Base-by-base conservation (phyloP, 2,113 vertebrate genomes). In the Rhodinocichla rosea region DNA sequence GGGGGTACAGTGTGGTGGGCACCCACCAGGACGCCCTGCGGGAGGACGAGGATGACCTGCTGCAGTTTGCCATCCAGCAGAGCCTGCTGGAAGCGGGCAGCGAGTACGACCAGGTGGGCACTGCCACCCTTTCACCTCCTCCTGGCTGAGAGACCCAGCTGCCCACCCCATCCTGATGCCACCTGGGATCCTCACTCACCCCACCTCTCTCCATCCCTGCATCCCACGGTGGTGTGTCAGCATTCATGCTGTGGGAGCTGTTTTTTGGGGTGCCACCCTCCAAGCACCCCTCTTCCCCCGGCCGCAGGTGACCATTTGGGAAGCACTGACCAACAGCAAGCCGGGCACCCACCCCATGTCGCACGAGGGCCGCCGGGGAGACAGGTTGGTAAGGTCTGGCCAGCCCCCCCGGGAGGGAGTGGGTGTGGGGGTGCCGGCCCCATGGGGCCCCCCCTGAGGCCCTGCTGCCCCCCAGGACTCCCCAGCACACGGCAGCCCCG, bases 1-100 rank as follows among this genome's bases (percentile, higher is more conserved):
- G 98, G 7, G 99, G 99, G 68, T 99, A 99, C 98, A 99, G 98
- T 22, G 95, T 99, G 93, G 98, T 99, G 45, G 99, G 99, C n/a
- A 98, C 98, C 69, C 99, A 99, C 96, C 98, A 98, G 83, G 99
- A 99, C 11, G 88, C 98, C 44, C 96, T 98, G 84, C 98, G 99
- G 13, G 99, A 99, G 30, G 99, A 99, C 0, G 99, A 99, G 7
- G 99, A 99, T 9, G 98, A 98, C 67, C 97, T 99, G 82, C 97
- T 99, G 68, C 99, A 99, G 98, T 99, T 99, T 2, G 99, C 99
- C 95, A 99, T 99, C 91, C 99, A 99, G 97, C 99, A 99, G 98
- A 99, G 99, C 95, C 98, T 99, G 95, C 98, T 99, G 55, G 99
- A 99, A 87, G 99, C 99, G 0, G 99, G 99, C 87, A 99, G 99